Evolutionary conservation across 2,797 vertebrate genomes (phyloP).

Genomic region (Hydrophis major): DNA sequence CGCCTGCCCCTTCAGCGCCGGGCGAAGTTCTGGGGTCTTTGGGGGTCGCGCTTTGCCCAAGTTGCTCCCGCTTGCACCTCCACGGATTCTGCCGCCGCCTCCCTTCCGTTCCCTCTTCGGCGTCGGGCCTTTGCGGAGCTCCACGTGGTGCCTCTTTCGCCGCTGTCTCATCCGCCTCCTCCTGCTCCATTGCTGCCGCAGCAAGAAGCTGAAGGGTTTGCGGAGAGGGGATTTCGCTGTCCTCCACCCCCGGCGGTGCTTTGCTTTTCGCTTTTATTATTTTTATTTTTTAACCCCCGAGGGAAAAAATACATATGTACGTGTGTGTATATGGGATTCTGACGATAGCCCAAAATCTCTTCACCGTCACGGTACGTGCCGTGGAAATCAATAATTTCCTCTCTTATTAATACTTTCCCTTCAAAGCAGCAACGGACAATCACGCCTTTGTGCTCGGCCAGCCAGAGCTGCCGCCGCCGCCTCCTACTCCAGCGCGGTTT

Average conservation of each 20-base stretch:
- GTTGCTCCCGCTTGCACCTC: not conserved
- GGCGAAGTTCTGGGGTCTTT: not conserved
- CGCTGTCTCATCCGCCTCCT: not conserved
- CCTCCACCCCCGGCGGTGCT: not conserved
- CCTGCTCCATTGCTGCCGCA: not conserved
- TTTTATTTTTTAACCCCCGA: not conserved
- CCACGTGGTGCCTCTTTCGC: not conserved
- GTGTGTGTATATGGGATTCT: not conserved
- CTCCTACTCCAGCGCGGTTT: not conserved
- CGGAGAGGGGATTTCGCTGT: not conserved
- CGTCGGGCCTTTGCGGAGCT: not conserved
- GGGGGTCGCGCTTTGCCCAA: not conserved
- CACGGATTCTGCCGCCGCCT: not conserved
- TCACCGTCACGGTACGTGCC: slow-evolving; percentile 32
- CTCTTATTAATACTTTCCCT: slow-evolving; percentile 38
- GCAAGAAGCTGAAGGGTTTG: slow-evolving; percentile 23
- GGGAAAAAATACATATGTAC: not conserved
- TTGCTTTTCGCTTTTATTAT: not conserved
- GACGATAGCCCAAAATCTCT: not conserved
- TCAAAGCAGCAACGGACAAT: slow-evolving; percentile 6
- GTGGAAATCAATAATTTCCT: slow-evolving; percentile 29
- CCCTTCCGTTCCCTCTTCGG: not conserved
- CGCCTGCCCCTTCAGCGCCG: not conserved
- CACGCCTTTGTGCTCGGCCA: slow-evolving; percentile 12
- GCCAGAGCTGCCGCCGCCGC: not conserved